phyloP scores from a whole-genome alignment of 2,888 invertebrate genomes.

The Ochropacha duplaris region DNA sequence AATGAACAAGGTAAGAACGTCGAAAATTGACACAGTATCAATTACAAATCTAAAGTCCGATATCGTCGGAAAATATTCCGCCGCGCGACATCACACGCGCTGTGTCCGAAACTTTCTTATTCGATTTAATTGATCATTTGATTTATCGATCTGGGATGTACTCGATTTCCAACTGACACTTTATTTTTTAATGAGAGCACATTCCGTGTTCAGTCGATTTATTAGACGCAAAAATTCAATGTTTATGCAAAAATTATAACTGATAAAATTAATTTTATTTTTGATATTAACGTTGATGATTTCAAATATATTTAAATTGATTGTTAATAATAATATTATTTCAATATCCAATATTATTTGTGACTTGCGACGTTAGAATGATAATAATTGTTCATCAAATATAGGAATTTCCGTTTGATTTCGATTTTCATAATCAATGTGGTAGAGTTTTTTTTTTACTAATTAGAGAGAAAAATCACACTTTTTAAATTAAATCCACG shows the following conservation, averaged over 20 bases:
- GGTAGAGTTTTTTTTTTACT: neutral
- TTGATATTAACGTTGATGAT: neutral
- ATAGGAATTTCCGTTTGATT: no score
- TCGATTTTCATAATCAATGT: neutral
- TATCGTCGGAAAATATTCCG: constrained; percentile 33
- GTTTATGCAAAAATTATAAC: constrained; percentile 11
- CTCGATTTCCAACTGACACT: constrained; percentile 29
- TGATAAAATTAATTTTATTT: neutral
- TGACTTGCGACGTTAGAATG: no score
- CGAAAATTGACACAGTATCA: constrained; percentile 44
- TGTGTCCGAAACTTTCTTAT: constrained; percentile 38
- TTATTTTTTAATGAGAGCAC: constrained; percentile 44
- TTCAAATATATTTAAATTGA: no score
- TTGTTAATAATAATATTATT: no score
- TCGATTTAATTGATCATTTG: constrained; percentile 41
- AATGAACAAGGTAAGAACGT: constrained; percentile 33
- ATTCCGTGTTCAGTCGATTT: constrained; percentile 24
- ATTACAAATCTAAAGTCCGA: constrained; percentile 27
- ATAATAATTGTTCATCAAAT: no score
- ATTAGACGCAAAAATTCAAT: constrained; percentile 13
- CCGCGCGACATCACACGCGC: constrained; percentile 27
- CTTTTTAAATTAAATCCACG: constrained; percentile 19
- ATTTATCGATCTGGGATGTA: constrained; percentile 37
- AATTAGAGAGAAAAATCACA: constrained; percentile 12
- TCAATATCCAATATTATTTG: no score